These are phyloP conservation scores for Anhinga rufa DNA, from an alignment of 2,113 vertebrate genomes.

Conservation along the genomic window DNA sequence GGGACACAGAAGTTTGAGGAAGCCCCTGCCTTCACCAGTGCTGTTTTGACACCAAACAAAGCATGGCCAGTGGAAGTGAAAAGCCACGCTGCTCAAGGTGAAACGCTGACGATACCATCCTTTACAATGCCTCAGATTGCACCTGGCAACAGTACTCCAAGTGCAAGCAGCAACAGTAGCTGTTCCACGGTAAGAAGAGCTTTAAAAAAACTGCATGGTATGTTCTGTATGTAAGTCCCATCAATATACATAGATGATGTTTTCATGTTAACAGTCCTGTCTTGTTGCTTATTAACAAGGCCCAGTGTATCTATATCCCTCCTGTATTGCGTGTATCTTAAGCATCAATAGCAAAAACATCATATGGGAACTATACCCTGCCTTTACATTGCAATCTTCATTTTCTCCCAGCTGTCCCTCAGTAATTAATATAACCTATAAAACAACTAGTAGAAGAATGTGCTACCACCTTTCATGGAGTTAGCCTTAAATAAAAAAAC, in stretches of 20 bases:
- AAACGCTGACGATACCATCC: slow-evolving; percentile 65
- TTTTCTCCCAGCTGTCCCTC: neutral
- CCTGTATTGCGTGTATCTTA: neutral
- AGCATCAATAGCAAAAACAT: neutral
- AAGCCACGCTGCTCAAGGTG: slow-evolving; percentile 51
- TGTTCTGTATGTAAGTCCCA: neutral
- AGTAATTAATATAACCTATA: neutral
- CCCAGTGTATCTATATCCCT: neutral
- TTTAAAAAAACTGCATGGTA: neutral
- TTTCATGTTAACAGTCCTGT: neutral
- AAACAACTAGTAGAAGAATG: neutral
- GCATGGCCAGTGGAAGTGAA: slow-evolving; percentile 77
- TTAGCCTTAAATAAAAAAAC: neutral
- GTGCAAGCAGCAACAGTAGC: slow-evolving; percentile 83
- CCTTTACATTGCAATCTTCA: neutral
- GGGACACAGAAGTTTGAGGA: slow-evolving; percentile 80
- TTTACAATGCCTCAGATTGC: slow-evolving; percentile 82
- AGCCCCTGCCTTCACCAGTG: slow-evolving; percentile 67
- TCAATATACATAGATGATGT: neutral
- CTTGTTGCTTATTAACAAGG: neutral
- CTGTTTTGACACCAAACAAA: slow-evolving; percentile 73
- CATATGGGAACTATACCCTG: neutral
- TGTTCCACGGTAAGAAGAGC: slow-evolving; percentile 87
- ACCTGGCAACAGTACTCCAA: slow-evolving; percentile 83
- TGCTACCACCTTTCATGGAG: neutral